Evolutionary conservation across 2,888 invertebrate species (phyloP).

Genomic region (Phalangium opilio): DNA sequence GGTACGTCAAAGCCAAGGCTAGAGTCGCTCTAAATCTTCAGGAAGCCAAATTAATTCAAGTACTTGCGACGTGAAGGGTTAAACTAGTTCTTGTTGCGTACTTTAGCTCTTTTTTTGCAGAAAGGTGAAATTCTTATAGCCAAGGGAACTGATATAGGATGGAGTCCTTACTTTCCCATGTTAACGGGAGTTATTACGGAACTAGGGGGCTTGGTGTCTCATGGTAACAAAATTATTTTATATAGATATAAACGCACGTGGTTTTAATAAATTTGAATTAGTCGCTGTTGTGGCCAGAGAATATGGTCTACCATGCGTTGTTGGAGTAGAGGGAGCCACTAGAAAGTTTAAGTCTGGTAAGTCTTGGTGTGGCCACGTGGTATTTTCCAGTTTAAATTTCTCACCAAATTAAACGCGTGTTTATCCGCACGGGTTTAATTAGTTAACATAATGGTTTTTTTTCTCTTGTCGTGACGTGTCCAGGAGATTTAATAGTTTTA

Average conservation of each 20-base stretch:
- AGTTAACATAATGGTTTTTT: too few species aligned
- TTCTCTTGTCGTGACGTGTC: too few species aligned
- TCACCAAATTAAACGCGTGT: too few species aligned
- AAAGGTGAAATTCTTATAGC: conserved; percentile 59
- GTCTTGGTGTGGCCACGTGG: neutral
- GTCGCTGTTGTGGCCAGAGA: conserved; percentile 69
- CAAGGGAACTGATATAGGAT: conserved; percentile 60
- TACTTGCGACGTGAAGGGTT: too few species aligned
- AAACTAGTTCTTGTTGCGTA: too few species aligned
- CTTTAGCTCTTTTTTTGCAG: neutral
- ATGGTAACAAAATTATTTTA: conserved; percentile 35
- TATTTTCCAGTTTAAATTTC: too few species aligned
- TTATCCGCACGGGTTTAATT: too few species aligned
- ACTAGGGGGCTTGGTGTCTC: conserved; percentile 63
- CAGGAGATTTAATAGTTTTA: too few species aligned
- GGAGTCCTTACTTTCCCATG: conserved; percentile 70
- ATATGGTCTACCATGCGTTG: conserved; percentile 64
- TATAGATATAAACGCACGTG: too few species aligned
- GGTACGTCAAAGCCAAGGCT: too few species aligned
- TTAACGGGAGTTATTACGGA: conserved; percentile 63
- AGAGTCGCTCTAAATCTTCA: too few species aligned
- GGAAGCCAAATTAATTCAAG: too few species aligned
- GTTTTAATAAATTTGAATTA: neutral
- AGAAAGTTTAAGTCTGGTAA: conserved; percentile 19
- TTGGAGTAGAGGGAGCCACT: conserved; percentile 54